Evolutionary conservation across 2,888 invertebrate genomes (phyloP), one percentile per base, ranked within the genome.

Genomic region (Caenorhabditis sp.): DNA sequence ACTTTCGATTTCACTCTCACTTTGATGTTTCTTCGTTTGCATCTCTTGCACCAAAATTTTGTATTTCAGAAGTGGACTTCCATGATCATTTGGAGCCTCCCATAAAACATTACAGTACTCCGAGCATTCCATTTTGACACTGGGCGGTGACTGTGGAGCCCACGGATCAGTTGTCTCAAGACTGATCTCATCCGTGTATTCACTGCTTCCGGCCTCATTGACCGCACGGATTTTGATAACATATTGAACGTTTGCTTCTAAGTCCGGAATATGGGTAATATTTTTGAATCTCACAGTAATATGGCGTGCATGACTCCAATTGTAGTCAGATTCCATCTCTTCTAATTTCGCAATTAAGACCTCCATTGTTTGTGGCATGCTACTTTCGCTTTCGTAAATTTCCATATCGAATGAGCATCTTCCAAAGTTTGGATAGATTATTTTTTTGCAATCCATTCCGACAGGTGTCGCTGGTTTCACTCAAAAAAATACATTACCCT

Each of bases 51-150:
- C 63, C 3, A 58, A 37, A 39, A 82, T 58, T 4, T 53, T 55
- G 52, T 84, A 87, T 20, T 76, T 73, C 41, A 75, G 76, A 32
- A 87, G 65, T 4, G 63, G 58, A 7, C 79, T 75, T 41, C 87
- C 87, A 56, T 84, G 81, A 61, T 84, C 68, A 37, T 86, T 85
- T 32, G 86, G 85, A n/a, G 73, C 70, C 15, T 58, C 52, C 87
- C 87, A 87, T 3, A 80, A 77, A 15, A 86, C 75, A 8, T 61
- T 65, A 59, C 87, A 87, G 24, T 58, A 74, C 11, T 78, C 79
- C 4, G 78, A 79, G 27, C 86, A 84, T 22, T 78, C 73, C 48
- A 83, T 79, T 46, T 24, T 39, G 4, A 83, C 79, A 22, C 72
- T 71, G 20, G 32, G 45, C 26, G 85, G 85, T 13, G 73, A 41